Evolutionary conservation across 2,113 vertebrate species (phyloP).

Genomic region (Melozone crissalis): DNA sequence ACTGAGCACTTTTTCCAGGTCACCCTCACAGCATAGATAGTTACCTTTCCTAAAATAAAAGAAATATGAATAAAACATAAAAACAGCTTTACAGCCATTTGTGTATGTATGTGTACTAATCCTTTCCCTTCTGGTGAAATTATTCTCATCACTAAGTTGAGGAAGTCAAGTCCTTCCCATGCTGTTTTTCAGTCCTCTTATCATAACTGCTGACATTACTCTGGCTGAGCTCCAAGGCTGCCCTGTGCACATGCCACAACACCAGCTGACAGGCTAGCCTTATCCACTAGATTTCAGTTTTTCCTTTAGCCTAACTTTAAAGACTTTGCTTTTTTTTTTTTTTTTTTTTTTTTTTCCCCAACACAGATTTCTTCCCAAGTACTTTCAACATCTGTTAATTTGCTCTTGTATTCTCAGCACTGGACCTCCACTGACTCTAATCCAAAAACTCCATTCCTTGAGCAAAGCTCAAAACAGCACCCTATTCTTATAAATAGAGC

Average conservation of each 20-base stretch:
- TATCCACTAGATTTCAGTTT: neutral
- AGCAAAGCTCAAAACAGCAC: neutral
- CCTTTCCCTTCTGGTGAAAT: neutral
- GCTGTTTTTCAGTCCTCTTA: neutral
- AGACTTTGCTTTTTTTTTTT: neutral
- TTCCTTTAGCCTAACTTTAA: neutral
- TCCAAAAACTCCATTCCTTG: neutral
- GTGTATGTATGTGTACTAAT: neutral
- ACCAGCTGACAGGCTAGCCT: neutral
- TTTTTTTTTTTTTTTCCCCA: rapidly evolving
- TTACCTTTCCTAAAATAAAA: neutral
- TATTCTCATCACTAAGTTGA: neutral
- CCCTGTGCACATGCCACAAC: neutral
- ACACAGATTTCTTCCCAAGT: neutral
- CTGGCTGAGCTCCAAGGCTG: neutral
- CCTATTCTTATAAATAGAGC: neutral
- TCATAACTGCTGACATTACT: neutral
- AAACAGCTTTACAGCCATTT: neutral
- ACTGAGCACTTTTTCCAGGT: neutral
- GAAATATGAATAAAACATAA: neutral
- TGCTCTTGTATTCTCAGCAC: neutral
- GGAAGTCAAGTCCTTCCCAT: neutral
- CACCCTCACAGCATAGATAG: neutral
- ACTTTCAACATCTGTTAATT: neutral
- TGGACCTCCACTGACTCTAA: neutral